Evolutionary conservation across 2,797 vertebrate genomes (phyloP), one percentile per base, ranked within the genome.

Genomic region (Pseudotriccus pelzelni): DNA sequence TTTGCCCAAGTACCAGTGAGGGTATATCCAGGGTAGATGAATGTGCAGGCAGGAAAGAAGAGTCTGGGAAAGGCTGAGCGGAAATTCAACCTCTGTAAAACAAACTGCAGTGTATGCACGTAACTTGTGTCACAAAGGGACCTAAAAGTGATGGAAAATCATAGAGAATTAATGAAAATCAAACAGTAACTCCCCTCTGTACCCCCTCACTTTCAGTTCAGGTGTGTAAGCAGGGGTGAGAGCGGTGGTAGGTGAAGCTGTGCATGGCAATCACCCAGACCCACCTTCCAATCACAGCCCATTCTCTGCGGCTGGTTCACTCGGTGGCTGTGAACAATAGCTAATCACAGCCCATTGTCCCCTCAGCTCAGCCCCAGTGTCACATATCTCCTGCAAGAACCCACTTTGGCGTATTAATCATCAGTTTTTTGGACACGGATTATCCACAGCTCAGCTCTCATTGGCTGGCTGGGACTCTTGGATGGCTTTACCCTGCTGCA

Each of bases 291-390:
- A 95, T 96, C 95, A 94, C 56, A 53, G 56, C 28, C 83, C 70
- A 58, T 97, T 96, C 73, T 95, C 15, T 84, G 12, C 52, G 76
- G 82, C 84, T 30, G 74, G 6, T 87, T 91, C 90, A 7, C 81
- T 68, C 46, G 2, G 44, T 12, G 81, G 11, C 87, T 85, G 81
- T 64, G 95, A 93, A 94, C 93, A 97, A 94, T 80, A 63, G 39
- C 81, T 95, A 74, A 97, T 97, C 96, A 96, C 87, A 83, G 36
- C 63, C 63, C 88, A 66, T 95, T 97, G 93, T 96, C 84, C 79
- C 72, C 76, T 24, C 49, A 7, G 91, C 93, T 58, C 64, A 78
- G 12, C 78, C 81, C 70, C 69, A 18, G 43, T 46, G 72, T 55
- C 76, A 92, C 50, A 11, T 39, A 19, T 24, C 67, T 78, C 68